phyloP scores from a whole-genome alignment of 2,113 vertebrate genomes.

The Hydrochoerus hydrochaeris region DNA sequence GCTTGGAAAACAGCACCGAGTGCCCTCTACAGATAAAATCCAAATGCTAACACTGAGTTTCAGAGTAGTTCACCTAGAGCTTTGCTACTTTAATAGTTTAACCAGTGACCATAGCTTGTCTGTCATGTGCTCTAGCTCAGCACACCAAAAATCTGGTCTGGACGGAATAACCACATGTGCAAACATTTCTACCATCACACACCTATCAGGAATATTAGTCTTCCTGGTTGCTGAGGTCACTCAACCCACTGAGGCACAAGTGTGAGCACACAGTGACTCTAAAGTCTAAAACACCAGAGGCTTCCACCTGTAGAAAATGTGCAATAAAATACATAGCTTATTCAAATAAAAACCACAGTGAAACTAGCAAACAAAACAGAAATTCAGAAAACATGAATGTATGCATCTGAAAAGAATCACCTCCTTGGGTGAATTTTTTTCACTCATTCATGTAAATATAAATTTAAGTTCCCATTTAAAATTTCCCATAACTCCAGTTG shows the following conservation, averaged over 20 bases:
- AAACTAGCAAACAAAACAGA: conserved; percentile 1
- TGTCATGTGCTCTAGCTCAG: not conserved
- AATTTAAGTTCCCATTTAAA: not conserved
- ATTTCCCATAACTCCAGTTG: not conserved
- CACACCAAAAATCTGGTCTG: not conserved
- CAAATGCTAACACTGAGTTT: not conserved
- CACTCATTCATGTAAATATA: not conserved
- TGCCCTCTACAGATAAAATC: not conserved
- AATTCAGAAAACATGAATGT: not conserved
- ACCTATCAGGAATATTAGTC: not conserved
- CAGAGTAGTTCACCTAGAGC: not conserved
- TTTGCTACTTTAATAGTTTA: not conserved
- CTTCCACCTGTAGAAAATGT: not conserved
- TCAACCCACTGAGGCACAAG: not conserved
- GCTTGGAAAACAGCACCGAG: not conserved
- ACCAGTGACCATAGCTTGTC: not conserved
- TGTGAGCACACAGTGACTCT: not conserved
- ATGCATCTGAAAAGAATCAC: not conserved
- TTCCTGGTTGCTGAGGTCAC: not conserved
- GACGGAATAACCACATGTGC: not conserved
- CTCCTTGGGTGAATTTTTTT: not conserved
- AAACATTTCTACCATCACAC: not conserved
- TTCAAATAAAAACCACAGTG: not conserved
- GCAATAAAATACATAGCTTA: not conserved
- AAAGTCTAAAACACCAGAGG: not conserved